Evolutionary conservation across 2,797 vertebrate species (phyloP).

Genomic region (Chrosomus eos): DNA sequence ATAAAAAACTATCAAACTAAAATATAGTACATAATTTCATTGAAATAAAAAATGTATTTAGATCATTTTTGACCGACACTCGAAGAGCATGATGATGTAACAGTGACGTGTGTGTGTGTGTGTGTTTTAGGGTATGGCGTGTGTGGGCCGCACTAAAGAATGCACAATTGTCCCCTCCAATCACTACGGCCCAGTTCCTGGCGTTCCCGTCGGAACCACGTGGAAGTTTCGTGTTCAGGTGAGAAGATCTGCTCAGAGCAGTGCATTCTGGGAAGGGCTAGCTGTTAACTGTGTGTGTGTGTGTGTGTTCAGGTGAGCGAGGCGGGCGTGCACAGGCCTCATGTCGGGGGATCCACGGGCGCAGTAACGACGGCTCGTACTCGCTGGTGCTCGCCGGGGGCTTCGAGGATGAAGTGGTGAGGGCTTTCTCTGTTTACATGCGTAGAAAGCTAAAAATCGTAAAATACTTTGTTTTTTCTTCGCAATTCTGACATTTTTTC

Average conservation of each 20-base stretch:
- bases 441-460: too few species aligned
- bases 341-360: slow-evolving; percentile 97
- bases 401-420: slow-evolving; percentile 98
- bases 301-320: slow-evolving; percentile 89
- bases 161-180: slow-evolving; percentile 98
- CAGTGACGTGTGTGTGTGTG: slow-evolving; percentile 50
- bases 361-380: slow-evolving; percentile 96
- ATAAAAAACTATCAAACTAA: too few species aligned
- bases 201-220: slow-evolving; percentile 93
- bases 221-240: slow-evolving; percentile 99
- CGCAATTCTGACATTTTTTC: too few species aligned
- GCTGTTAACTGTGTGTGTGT: background rate
- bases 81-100: too few species aligned
- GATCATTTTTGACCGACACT: too few species aligned
- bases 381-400: slow-evolving; percentile 97
- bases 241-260: slow-evolving; percentile 46
- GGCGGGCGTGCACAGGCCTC: slow-evolving; percentile 96
- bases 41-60: too few species aligned
- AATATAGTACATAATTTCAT: too few species aligned
- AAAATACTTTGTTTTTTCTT: too few species aligned
- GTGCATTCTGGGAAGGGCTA: background rate
- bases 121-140: slow-evolving; percentile 92
- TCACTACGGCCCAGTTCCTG: slow-evolving; percentile 95
- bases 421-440: slow-evolving; percentile 47
- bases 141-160: slow-evolving; percentile 97